Evolutionary conservation across 1,140 invertebrate genomes (phyloP).

Genomic region (Mactra quadrangularis): DNA sequence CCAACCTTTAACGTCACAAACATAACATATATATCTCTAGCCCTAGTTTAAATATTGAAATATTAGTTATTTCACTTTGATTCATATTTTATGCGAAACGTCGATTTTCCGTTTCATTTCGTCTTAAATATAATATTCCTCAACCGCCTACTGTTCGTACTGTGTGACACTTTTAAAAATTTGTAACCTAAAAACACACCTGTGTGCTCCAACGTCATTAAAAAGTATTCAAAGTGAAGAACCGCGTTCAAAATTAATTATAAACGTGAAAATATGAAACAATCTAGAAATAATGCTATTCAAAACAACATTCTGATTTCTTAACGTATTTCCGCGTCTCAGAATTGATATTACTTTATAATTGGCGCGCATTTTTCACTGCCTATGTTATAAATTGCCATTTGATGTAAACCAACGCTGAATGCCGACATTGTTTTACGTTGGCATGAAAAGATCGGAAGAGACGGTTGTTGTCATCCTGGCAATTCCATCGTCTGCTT

Average conservation of each 20-base stretch:
- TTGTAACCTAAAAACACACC: conserved; percentile 44
- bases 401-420: conserved; percentile 47
- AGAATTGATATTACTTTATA: conserved; percentile 54
- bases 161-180: conserved; percentile 43
- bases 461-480: conserved; percentile 23
- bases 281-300: conserved; percentile 50
- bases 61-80: conserved; percentile 56
- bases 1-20: conserved; percentile 36
- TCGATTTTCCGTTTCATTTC: conserved; percentile 58
- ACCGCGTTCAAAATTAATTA: conserved; percentile 59
- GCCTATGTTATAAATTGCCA: conserved; percentile 48
- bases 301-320: conserved; percentile 35
- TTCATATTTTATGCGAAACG: conserved; percentile 49
- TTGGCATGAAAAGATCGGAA: conserved; percentile 59
- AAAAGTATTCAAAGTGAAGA: conserved; percentile 33
- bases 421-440: conserved; percentile 32
- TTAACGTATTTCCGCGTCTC: conserved; percentile 55
- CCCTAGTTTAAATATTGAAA: conserved; percentile 49
- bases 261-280: conserved; percentile 26
- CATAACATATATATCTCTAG: conserved; percentile 3
- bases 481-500: conserved; percentile 54
- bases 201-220: conserved; percentile 21
- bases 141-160: conserved; percentile 48
- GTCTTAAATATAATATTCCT: conserved; percentile 31
- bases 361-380: conserved; percentile 48